These are phyloP conservation scores for Octomys mimax DNA, from an alignment of 2,797 vertebrate genomes.

Conservation along the genomic window DNA sequence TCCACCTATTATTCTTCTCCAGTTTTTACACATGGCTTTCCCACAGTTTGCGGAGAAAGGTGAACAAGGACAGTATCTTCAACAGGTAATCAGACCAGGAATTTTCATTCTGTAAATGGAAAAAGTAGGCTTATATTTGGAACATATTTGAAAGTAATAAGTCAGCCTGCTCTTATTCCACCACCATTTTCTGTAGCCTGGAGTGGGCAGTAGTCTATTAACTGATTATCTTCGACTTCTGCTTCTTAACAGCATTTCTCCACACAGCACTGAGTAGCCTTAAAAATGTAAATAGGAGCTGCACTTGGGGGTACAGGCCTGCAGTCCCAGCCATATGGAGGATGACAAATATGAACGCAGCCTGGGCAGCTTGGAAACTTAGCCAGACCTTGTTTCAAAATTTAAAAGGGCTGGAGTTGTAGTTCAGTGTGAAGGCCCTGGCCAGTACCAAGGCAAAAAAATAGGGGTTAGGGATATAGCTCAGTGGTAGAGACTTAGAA, in stretches of 20 bases:
- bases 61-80: slow-evolving; percentile 99
- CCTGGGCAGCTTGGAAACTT: neutral
- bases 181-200: neutral
- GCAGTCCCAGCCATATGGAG: neutral
- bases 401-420: neutral
- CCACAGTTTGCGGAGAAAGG: slow-evolving; percentile 99
- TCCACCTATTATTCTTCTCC: slow-evolving; percentile 98
- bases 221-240: neutral
- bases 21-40: slow-evolving; percentile 99
- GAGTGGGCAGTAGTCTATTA: neutral
- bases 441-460: neutral
- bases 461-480: neutral
- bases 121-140: slow-evolving; percentile 35
- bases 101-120: slow-evolving; percentile 44
- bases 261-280: neutral
- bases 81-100: slow-evolving; percentile 92
- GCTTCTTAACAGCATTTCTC: neutral
- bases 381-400: neutral
- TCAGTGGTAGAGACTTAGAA: neutral
- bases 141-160: slow-evolving; percentile 10
- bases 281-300: neutral
- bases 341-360: neutral
- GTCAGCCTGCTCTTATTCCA: neutral
- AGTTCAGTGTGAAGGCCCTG: neutral
- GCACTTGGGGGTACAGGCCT: neutral